A percentile compares a stretch with the other conserved stretches of the same genome.
phyloP scores from a whole-genome alignment of 1,140 invertebrate species.

The Thaumatotibia leucotreta region DNA sequence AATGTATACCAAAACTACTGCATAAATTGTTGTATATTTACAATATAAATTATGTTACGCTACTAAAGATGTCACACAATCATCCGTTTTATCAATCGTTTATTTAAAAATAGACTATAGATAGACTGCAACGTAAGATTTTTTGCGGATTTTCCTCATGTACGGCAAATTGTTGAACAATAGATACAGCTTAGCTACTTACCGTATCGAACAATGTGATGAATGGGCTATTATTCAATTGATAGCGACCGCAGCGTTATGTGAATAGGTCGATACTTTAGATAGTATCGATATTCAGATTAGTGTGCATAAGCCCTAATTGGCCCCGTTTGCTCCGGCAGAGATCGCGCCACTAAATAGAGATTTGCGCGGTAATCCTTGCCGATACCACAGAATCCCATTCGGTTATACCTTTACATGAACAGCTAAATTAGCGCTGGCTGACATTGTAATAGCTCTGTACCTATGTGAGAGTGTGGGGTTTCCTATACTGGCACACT shows the following conservation, averaged over 20 bases:
- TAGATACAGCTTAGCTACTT: background rate
- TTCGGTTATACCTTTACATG: constrained; percentile 56
- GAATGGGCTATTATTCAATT: background rate
- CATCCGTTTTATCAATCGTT: too few species aligned
- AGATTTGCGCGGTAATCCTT: constrained; percentile 66
- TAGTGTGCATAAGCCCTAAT: constrained; percentile 62
- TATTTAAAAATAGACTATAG: too few species aligned
- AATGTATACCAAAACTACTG: too few species aligned
- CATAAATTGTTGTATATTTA: too few species aligned
- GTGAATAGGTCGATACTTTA: too few species aligned
- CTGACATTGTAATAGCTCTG: background rate
- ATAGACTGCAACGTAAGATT: too few species aligned
- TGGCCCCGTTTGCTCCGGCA: constrained; percentile 62
- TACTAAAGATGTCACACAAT: too few species aligned
- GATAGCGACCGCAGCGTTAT: background rate
- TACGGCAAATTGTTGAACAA: background rate
- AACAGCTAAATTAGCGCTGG: constrained; percentile 27
- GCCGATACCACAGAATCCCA: constrained; percentile 59
- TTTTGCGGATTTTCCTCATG: background rate
- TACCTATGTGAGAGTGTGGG: too few species aligned
- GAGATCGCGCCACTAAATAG: constrained; percentile 67
- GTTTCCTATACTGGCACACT: too few species aligned
- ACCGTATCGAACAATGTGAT: background rate
- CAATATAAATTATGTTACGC: too few species aligned
- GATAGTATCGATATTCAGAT: constrained; percentile 42